A percentile compares a stretch with the other conserved stretches of the same genome.
These are phyloP conservation scores for Coecobrya sp. DNA, from an alignment of 2,888 invertebrate genomes.

Conservation along the genomic window DNA sequence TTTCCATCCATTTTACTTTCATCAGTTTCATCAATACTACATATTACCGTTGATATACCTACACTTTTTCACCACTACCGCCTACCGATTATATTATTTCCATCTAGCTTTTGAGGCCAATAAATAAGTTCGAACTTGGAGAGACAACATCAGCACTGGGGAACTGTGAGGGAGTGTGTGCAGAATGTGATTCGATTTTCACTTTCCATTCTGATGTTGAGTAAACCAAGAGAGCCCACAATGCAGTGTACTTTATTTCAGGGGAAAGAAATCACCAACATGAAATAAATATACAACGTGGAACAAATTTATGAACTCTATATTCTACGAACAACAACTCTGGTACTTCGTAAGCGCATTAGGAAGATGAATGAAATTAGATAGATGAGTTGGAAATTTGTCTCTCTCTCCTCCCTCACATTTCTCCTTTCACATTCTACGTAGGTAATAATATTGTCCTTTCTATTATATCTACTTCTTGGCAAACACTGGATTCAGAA, in stretches of 20 bases:
- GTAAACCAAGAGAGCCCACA: conserved; percentile 50
- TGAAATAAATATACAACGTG: conserved; percentile 36
- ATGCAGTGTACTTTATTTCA: conserved; percentile 2
- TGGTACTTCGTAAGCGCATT: conserved; percentile 54
- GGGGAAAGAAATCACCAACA: conserved; percentile 25
- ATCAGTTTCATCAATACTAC: conserved; percentile 68
- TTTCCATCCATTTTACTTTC: conserved; percentile 71
- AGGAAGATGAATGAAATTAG: conserved; percentile 71
- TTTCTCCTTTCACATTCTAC: conserved; percentile 2
- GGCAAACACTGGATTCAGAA: conserved; percentile 31
- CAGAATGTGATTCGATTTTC: conserved; percentile 69
- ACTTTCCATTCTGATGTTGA: conserved; percentile 47
- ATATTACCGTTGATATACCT: conserved; percentile 21
- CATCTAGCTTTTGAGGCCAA: conserved; percentile 20
- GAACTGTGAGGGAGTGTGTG: neutral
- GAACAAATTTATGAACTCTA: conserved; percentile 49
- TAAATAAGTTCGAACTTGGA: conserved; percentile 1
- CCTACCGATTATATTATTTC: conserved; percentile 36
- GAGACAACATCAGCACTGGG: neutral
- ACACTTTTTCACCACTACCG: conserved; percentile 17
- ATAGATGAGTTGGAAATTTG: conserved; percentile 68
- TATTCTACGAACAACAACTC: conserved; percentile 12
- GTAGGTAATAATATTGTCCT: neutral
- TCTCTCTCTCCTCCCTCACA: conserved; percentile 19
- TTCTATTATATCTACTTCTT: conserved; percentile 21